phyloP scores from a whole-genome alignment of 2,113 vertebrate genomes.

The Brienomyrus brachyistius region DNA sequence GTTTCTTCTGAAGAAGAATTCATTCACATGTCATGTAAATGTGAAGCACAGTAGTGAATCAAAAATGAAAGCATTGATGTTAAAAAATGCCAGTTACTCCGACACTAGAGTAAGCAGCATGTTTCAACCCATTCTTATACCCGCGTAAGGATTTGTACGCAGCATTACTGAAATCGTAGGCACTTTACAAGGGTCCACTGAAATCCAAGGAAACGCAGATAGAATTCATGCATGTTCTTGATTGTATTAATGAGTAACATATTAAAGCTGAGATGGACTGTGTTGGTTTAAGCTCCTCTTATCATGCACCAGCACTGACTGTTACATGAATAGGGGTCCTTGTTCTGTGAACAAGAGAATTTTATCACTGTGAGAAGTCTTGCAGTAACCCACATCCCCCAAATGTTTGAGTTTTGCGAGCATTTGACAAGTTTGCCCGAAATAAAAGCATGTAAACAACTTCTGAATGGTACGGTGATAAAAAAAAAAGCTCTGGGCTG shows the following conservation, averaged over 20 bases:
- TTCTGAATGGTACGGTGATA: neutral
- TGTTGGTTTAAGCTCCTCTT: constrained; percentile 9
- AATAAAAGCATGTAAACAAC: neutral
- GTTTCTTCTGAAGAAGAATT: neutral
- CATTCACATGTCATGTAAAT: neutral
- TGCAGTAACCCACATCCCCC: neutral
- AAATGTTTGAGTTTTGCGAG: neutral
- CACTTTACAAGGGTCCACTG: neutral
- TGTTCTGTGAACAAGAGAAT: neutral
- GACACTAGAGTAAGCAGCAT: neutral
- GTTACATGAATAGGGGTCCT: neutral
- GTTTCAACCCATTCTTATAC: neutral
- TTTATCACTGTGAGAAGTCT: neutral
- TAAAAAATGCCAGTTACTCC: neutral
- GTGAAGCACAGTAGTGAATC: neutral
- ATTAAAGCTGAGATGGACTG: constrained; percentile 8
- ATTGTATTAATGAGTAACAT: constrained; percentile 17
- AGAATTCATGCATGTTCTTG: neutral
- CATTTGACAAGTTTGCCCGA: neutral
- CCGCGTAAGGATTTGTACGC: neutral
- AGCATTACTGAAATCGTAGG: neutral
- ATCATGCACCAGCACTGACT: neutral
- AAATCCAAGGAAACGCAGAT: neutral
- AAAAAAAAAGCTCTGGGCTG: neutral
- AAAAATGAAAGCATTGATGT: neutral